Base-by-base conservation (phyloP, 2,888 invertebrate species). In the Blastobasis adustella region DNA sequence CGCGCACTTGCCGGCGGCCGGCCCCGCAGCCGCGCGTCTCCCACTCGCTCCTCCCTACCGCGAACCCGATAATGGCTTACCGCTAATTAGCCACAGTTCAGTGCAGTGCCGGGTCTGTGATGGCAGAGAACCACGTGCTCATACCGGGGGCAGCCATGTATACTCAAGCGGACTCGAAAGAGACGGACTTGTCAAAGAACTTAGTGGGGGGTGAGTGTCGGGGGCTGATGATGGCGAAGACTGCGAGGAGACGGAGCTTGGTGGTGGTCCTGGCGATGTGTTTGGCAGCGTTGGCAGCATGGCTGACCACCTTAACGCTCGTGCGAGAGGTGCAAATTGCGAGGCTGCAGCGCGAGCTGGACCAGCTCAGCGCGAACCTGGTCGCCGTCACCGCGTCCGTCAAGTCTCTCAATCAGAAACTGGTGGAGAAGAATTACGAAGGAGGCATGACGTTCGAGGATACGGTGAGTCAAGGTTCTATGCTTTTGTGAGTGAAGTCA, bases 191-290 rank as follows among this genome's bases (percentile, higher is more conserved):
- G 68, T 82, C 86, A 10, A 82, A 82, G 71, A 87, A 83, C 56
- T 71, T 88, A 66, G 83, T 88, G 79, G 79, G 79, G 58, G 82
- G 82, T 58, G 87, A 88, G 57, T 85, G 78, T 60, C 69, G 68
- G 46, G 69, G 67, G 56, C 70, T 63, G 49, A 67, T 73, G 65
- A 67, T 65, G 66, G 71, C 76, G 62, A 79, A 76, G 62, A 63
- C 64, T 7, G 60, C 68, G 55, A 62, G 75, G 56, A 65, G 70
- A 59, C 72, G 73, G 59, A 68, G 69, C 9, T 61, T 43, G 40
- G 10, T 51, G 10, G 23, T 79, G 39, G 67, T 65, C 39, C 63
- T 65, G 58, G 73, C 58, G 40, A 72, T 67, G 6, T 63, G 73
- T 5, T 59, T 79, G 6, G 72, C 65, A 0, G 74, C 69, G 37